These are phyloP conservation scores for Amblyopsis rosae DNA, from an alignment of 2,113 vertebrate genomes.

Conservation along the genomic window DNA sequence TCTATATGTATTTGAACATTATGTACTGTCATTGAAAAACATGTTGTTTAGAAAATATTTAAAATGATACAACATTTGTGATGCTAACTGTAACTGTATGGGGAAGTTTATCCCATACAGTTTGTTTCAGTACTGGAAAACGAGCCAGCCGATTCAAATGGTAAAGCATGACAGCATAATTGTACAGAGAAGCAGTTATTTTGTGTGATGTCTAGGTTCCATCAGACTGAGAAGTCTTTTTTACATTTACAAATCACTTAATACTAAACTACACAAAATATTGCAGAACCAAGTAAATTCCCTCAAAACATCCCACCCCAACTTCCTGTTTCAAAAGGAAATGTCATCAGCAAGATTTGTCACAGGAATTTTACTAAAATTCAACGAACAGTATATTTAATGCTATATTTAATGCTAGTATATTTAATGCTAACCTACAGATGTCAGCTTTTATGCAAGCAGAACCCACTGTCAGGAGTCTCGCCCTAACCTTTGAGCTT, in stretches of 20 bases:
- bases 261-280: neutral
- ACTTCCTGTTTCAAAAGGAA: too few species aligned
- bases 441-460: neutral
- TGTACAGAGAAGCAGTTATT: neutral
- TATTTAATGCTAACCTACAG: neutral
- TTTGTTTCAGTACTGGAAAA: neutral
- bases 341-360: too few species aligned
- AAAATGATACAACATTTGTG: too few species aligned
- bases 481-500: neutral
- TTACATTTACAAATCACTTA: neutral
- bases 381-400: neutral
- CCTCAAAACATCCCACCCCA: too few species aligned
- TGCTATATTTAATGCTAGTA: too few species aligned
- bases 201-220: neutral
- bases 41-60: too few species aligned
- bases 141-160: slow-evolving; percentile 17
- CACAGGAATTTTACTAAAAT: too few species aligned
- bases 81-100: too few species aligned
- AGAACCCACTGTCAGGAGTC: slow-evolving; percentile 2
- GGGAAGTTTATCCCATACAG: neutral
- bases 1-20: neutral
- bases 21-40: neutral
- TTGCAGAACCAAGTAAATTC: too few species aligned
- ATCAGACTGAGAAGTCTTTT: neutral
- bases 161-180: slow-evolving; percentile 17